phyloP scores from a whole-genome alignment of 2,888 invertebrate species.

The Neoaliturus tenellus region DNA sequence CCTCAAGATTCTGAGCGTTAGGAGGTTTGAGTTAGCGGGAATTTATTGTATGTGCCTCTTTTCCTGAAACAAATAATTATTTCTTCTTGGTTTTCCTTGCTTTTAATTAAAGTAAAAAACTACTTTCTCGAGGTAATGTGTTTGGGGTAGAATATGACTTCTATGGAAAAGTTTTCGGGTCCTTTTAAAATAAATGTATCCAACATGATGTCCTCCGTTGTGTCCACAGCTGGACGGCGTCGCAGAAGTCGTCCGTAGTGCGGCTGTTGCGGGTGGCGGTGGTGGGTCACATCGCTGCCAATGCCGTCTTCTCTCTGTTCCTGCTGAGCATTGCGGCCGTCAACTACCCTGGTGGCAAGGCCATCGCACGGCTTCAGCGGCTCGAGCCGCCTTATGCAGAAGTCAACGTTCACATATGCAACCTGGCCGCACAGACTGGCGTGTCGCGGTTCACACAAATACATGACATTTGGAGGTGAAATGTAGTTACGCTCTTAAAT shows the following conservation, averaged over 20 bases:
- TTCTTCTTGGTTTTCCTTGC: too few species aligned
- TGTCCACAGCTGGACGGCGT: slow-evolving; percentile 91
- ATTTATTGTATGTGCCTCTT: too few species aligned
- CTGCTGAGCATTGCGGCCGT: slow-evolving; percentile 90
- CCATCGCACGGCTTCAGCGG: slow-evolving; percentile 88
- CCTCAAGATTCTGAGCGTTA: too few species aligned
- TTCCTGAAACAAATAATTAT: too few species aligned
- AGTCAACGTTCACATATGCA: slow-evolving; percentile 92
- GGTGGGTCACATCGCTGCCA: slow-evolving; percentile 84
- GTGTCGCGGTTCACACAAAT: slow-evolving; percentile 94
- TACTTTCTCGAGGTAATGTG: too few species aligned
- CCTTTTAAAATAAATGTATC: too few species aligned
- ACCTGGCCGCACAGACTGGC: slow-evolving; percentile 96
- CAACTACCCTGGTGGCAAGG: slow-evolving; percentile 97
- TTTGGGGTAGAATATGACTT: too few species aligned
- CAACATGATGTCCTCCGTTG: too few species aligned
- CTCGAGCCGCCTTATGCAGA: slow-evolving; percentile 77
- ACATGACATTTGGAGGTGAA: slow-evolving; percentile 85
- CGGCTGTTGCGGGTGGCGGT: slow-evolving; percentile 81
- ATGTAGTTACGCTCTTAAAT: too few species aligned
- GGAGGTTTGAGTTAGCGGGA: too few species aligned
- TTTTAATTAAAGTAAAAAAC: too few species aligned
- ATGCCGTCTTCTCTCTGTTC: slow-evolving; percentile 85
- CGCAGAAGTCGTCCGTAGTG: slow-evolving; percentile 83
- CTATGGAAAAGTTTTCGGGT: too few species aligned